Evolutionary conservation across 2,888 invertebrate genomes (phyloP).

Genomic region (Erebia epiphron): DNA sequence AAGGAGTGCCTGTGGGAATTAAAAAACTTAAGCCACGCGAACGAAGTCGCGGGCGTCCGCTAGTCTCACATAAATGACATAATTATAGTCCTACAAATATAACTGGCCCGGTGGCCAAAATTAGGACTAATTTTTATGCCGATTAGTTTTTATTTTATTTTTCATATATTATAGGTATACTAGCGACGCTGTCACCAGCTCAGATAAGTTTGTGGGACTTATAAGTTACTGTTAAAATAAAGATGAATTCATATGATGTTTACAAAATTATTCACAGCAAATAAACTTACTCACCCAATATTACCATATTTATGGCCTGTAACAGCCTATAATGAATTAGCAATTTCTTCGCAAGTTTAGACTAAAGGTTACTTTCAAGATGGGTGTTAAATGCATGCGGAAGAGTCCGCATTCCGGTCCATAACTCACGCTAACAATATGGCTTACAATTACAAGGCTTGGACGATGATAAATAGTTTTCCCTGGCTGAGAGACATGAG

Average conservation of each 20-base stretch:
- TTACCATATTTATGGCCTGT: slow-evolving; percentile 24
- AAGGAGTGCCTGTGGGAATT: too few relatives aligned
- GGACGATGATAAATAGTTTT: slow-evolving; percentile 79
- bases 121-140: too few relatives aligned
- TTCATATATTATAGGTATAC: too few relatives aligned
- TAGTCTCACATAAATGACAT: too few relatives aligned
- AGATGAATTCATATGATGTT: background rate
- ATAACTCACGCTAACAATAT: slow-evolving; percentile 79
- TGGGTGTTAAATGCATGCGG: slow-evolving; percentile 55
- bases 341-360: slow-evolving; percentile 39
- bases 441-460: slow-evolving; percentile 76
- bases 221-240: background rate
- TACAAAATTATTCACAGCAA: slow-evolving; percentile 24
- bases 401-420: slow-evolving; percentile 64
- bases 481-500: slow-evolving; percentile 67
- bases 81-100: too few relatives aligned
- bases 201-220: too few relatives aligned
- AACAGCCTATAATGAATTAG: slow-evolving; percentile 34
- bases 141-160: too few relatives aligned
- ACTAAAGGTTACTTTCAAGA: slow-evolving; percentile 41
- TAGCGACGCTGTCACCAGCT: too few relatives aligned
- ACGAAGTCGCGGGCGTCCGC: too few relatives aligned
- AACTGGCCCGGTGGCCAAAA: too few relatives aligned
- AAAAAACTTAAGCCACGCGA: too few relatives aligned
- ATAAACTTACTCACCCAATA: slow-evolving; percentile 12